Base-by-base conservation (phyloP, 2,888 invertebrate species). In the Lordiphosa fenestrarum region DNA sequence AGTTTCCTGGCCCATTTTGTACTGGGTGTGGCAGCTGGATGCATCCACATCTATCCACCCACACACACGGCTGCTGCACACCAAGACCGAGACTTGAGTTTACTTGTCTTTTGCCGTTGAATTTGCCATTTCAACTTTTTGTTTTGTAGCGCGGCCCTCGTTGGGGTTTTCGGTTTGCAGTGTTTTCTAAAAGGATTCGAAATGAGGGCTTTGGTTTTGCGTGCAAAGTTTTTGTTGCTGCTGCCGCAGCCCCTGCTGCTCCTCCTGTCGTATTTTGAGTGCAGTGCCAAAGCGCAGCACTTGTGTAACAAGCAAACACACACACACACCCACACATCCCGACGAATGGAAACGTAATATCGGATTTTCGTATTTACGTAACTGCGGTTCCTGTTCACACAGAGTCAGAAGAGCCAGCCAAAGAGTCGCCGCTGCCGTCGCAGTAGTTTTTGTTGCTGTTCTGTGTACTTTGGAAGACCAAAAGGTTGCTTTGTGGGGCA, bases 361-460 rank as follows among this genome's bases (percentile, higher is more conserved):
- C 81, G 73, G 80, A 83, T 83, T 80, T 80, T 83, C 73, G 63
- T 83, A 80, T 80, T 80, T 83, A 74, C 77, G 77, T 81, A 77
- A 74, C 78, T 78, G 73, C 66, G 75, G 78, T 73, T 72, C 68
- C 57, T 61, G 53, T 52, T 48, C 48, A 63, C 53, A 41, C 42
- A 66, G 13, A 38, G 21, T 47, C 19, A 33, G 55, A 30, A 57
- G 41, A 39, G 35, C 37, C 37, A 50, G 33, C 41, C 58, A 61
- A 57, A 68, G 61, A 67, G 80, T 66, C 73, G 69, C 62, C 62
- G 50, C 59, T 59, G 73, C 63, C 47, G 54, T 57, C 53, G 69
- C 58, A 64, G 69, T 73, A 76, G 77, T 71, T 76, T 71, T 69
- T 72, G 67, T 67, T 66, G 69, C 59, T 51, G 56, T 61, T 64